Conservation (phyloP, 2,113 vertebrate genomes). For the Neolamprologus ventralis region DNA sequence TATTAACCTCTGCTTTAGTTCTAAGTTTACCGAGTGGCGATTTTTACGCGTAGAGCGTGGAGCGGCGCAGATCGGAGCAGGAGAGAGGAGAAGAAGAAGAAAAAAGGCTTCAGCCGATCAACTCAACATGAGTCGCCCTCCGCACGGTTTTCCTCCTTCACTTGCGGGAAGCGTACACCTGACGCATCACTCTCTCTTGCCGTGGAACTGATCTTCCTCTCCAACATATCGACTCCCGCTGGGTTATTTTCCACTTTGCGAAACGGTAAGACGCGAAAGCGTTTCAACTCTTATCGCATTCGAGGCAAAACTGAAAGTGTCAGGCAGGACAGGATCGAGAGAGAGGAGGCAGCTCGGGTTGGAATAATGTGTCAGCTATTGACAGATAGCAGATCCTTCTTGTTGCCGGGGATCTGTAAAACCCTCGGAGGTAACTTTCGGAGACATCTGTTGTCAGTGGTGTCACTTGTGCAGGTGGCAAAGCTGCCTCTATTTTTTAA, state of each 20-base stretch:
- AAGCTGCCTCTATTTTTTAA: background rate
- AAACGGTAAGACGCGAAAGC: constrained; percentile 10
- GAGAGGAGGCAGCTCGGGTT: background rate
- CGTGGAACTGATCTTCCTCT: constrained; percentile 1
- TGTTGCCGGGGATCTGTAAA: background rate
- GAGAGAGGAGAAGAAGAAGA: background rate
- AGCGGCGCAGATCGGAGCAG: constrained; percentile 27
- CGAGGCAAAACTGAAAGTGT: constrained; percentile 45
- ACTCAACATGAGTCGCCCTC: constrained; percentile 52
- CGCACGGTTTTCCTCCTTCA: constrained; percentile 49
- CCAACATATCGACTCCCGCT: background rate
- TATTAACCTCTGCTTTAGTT: background rate
- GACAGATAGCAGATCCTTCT: background rate
- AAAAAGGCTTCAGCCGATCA: constrained; percentile 6
- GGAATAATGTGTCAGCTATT: background rate
- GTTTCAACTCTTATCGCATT: constrained; percentile 5
- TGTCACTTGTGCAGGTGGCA: constrained; percentile 5
- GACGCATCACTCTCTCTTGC: constrained; percentile 36
- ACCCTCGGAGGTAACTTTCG: background rate
- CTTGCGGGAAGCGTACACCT: constrained; percentile 53
- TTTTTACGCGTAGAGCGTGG: constrained; percentile 1
- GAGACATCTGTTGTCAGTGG: background rate
- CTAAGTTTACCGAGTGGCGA: background rate
- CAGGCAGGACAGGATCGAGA: constrained; percentile 14
- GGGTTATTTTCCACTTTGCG: background rate